phyloP scores from a whole-genome alignment of 2,113 vertebrate genomes.

The Bubalus kerabau region DNA sequence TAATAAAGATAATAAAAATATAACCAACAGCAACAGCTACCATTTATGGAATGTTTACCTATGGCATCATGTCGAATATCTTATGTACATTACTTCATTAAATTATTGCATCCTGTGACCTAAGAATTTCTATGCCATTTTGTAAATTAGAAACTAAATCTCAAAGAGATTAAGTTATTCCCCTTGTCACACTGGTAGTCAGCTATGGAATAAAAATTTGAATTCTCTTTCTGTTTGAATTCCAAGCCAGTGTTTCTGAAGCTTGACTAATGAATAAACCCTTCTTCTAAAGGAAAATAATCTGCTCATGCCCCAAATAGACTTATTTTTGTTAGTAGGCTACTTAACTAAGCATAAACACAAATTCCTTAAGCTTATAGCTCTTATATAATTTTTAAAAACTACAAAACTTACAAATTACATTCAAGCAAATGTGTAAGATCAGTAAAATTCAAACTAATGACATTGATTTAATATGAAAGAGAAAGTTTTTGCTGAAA shows the following conservation, averaged over 20 bases:
- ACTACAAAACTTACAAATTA: neutral
- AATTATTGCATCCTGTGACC: neutral
- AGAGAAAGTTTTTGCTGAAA: neutral
- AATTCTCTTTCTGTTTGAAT: slow-evolving; percentile 18
- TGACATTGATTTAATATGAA: neutral
- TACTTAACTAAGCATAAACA: neutral
- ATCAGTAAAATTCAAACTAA: slow-evolving; percentile 4
- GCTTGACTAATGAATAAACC: neutral
- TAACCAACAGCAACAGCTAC: neutral
- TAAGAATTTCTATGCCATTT: neutral
- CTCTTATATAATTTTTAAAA: neutral
- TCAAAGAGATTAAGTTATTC: neutral
- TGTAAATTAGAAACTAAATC: neutral
- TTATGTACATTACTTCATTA: neutral
- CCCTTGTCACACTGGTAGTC: neutral
- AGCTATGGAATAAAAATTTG: neutral
- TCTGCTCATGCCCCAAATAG: neutral
- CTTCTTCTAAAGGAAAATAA: slow-evolving; percentile 24
- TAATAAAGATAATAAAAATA: neutral
- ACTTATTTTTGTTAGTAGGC: neutral
- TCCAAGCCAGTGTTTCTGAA: slow-evolving; percentile 18
- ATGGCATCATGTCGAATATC: neutral
- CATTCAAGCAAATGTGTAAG: neutral
- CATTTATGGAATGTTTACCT: neutral
- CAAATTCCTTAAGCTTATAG: neutral